These are phyloP conservation scores for Podarcis muralis DNA, from an alignment of 2,113 vertebrate genomes.

Conservation along the genomic window DNA sequence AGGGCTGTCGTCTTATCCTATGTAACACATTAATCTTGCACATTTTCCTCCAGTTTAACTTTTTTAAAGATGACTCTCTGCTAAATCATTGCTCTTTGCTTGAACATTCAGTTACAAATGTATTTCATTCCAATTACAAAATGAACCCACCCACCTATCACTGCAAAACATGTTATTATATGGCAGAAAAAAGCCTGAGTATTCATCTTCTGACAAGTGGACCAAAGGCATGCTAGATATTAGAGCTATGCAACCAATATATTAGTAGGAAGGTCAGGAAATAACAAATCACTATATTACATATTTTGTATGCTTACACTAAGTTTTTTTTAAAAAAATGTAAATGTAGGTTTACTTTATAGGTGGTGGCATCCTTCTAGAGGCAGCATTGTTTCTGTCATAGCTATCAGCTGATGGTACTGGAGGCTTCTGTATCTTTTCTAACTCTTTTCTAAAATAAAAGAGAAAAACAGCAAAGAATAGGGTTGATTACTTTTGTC, in stretches of 20 bases:
- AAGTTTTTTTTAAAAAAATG: background rate
- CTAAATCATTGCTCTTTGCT: background rate
- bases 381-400: constrained; percentile 70
- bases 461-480: constrained; percentile 16
- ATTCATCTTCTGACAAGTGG: background rate
- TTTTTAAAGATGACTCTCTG: background rate
- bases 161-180: background rate
- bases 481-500: constrained; percentile 5
- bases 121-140: background rate
- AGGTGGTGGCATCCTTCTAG: constrained; percentile 67
- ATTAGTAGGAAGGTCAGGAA: background rate
- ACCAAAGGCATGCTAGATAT: background rate
- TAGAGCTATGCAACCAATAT: background rate
- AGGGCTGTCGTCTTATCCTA: no score
- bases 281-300: background rate
- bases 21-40: no score
- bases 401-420: constrained; percentile 72
- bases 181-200: no score
- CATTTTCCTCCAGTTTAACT: no score
- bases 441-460: constrained; percentile 63
- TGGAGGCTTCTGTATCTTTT: constrained; percentile 81
- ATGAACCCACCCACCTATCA: background rate
- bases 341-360: constrained; percentile 52
- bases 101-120: background rate
- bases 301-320: background rate